Base-by-base conservation (phyloP, 2,113 vertebrate species). In the Probosciger aterrimus region DNA sequence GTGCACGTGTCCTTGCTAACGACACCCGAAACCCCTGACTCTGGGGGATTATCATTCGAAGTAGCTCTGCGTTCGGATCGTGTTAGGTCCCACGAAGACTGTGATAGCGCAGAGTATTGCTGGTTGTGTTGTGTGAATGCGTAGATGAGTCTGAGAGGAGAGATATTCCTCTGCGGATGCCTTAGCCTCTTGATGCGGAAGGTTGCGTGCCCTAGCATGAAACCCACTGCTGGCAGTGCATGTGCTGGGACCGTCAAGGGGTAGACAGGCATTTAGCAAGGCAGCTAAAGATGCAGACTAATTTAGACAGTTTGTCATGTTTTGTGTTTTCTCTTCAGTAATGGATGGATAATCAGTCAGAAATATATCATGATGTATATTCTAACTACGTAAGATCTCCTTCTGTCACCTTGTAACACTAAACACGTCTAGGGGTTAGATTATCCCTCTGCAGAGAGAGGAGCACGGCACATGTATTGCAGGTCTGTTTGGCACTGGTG, bases 191-290 rank as follows among this genome's bases (percentile, higher is more conserved):
- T 84, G 97, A 91, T 13, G 92, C 30, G 79, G 94, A 60, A 67
- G 86, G 96, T 7, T 19, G 88, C 65, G 59, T 74, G 91, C 81
- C 91, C 55, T 67, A 67, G 94, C 87, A 52, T 33, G 92, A 82
- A 93, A 75, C 86, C 97, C 97, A 96, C 98, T 98, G 98, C 98
- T 97, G 98, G 98, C 97, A 88, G 98, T 98, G 98, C 95, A 59
- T 25, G 50, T 96, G 75, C 97, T 97, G 95, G 96, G 97, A 91
- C 83, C 47, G 93, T 90, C 69, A 84, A 97, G 93, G 95, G 97
- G 93, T 64, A 50, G 71, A 65, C n/a, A 96, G 98, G 97, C 98
- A 98, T 98, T 96, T 92, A 97, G 94, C 94, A 95, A 97, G 98
- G 98, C 98, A 98, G 98, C 98, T 98, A 98, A 95, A 86, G 97